Conservation (phyloP, 1,140 invertebrate species). For the Drosophila pseudoananassae region DNA sequence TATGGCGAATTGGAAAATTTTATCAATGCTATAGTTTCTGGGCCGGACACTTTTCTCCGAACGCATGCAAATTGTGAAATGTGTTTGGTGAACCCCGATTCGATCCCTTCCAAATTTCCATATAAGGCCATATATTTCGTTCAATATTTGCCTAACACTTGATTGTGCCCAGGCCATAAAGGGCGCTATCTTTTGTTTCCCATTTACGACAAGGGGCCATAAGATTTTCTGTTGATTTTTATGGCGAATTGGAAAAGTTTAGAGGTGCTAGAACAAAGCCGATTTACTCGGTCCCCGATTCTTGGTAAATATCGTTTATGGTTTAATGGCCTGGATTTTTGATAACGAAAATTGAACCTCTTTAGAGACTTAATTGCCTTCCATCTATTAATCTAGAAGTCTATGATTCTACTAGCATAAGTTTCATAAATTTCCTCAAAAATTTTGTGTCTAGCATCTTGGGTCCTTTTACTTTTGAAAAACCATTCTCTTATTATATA, state of each 20-base stretch:
- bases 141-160: slow-evolving; percentile 24
- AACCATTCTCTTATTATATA: background rate
- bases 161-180: slow-evolving; percentile 5
- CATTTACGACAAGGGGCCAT: slow-evolving; percentile 14
- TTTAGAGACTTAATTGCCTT: background rate
- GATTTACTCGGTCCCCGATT: background rate
- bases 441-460: background rate
- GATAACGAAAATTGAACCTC: background rate
- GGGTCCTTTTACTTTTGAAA: background rate
- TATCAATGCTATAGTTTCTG: slow-evolving; percentile 22
- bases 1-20: slow-evolving; percentile 34
- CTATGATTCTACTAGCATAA: background rate
- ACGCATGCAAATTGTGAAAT: slow-evolving; percentile 48
- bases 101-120: slow-evolving; percentile 26
- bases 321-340: background rate
- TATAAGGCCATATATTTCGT: slow-evolving; percentile 31
- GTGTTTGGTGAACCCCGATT: slow-evolving; percentile 22
- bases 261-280: slow-evolving; percentile 25
- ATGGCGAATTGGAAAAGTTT: slow-evolving; percentile 47
- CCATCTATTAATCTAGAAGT: background rate
- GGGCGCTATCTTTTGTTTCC: slow-evolving; percentile 12
- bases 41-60: slow-evolving; percentile 40
- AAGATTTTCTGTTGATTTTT: slow-evolving; percentile 43
- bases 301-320: background rate
- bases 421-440: background rate